Base-by-base conservation (phyloP, 2,113 vertebrate species). In the Phalacrocorax brasilianus region DNA sequence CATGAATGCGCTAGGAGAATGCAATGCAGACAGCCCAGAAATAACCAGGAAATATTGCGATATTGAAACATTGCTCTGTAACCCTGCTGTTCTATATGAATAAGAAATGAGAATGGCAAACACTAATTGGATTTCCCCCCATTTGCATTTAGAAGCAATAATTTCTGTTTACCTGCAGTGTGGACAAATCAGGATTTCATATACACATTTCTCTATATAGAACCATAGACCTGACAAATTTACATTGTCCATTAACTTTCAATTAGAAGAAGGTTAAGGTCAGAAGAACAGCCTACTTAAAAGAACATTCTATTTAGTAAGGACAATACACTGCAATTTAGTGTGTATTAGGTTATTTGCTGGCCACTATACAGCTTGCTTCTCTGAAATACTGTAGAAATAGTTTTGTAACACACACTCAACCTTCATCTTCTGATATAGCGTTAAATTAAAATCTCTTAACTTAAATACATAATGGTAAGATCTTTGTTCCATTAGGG, bases 11-110 rank as follows among this genome's bases (percentile, higher is more conserved):
- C 90, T 92, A 95, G 61, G 73, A 95, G 82, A 96, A 97, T 97
- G 96, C 97, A 97, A 98, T 97, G 97, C 98, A 98, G 98, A 98
- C 98, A 98, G 98, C 98, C 98, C 98, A 98, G 98, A 98, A 98
- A 98, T 98, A 98, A 98, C 98, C 98, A 98, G 98, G 97, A 98
- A 97, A 96, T 98, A 98, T 88, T 98, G 97, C 93, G 93, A 96
- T 98, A 98, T 94, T 96, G 96, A 97, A 98, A 97, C 97, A 97
- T 95, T 98, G 93, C 92, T 97, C 97, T 98, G 96, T 97, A 97
- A 92, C 94, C 97, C 97, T 98, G 98, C 98, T 98, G 98, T 98
- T 98, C 97, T 97, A 98, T 97, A 98, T 97, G 98, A 97, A 96
- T 98, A 98, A 98, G 98, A 98, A 98, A 98, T 98, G 98, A 98